These are phyloP conservation scores for Rhinichthys klamathensis DNA, from an alignment of 2,113 vertebrate species.

Conservation along the genomic window DNA sequence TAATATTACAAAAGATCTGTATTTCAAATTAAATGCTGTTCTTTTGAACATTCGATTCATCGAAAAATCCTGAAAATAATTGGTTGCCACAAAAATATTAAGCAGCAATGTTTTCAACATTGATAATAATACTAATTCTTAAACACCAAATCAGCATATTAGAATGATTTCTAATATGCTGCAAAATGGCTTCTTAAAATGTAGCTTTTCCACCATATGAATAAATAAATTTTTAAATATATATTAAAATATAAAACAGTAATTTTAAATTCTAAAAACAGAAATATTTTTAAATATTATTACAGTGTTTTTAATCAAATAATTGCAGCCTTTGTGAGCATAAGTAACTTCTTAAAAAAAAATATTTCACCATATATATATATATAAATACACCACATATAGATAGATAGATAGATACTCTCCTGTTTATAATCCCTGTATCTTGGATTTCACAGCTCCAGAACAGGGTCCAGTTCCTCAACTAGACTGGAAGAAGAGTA, in stretches of 20 bases:
- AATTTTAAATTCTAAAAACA: too few relatives aligned
- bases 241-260: too few relatives aligned
- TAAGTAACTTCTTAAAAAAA: too few relatives aligned
- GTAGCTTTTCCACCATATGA: too few relatives aligned
- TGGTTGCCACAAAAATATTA: background rate
- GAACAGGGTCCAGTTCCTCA: slow-evolving; percentile 50
- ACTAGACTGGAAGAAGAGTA: slow-evolving; percentile 31
- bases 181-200: too few relatives aligned
- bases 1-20: background rate
- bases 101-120: background rate
- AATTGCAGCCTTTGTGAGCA: too few relatives aligned
- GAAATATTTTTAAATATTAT: too few relatives aligned
- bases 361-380: too few relatives aligned
- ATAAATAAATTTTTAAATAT: too few relatives aligned
- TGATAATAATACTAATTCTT: background rate
- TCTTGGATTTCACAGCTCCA: slow-evolving; percentile 64
- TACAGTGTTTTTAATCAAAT: too few relatives aligned
- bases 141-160: background rate
- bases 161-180: background rate
- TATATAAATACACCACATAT: too few relatives aligned
- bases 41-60: background rate
- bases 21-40: background rate
- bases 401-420: too few relatives aligned
- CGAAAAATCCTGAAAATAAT: background rate
- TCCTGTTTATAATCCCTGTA: background rate